Evolutionary conservation across 2,797 vertebrate genomes (phyloP).

Genomic region (Microctenopoma steveboyesi): DNA sequence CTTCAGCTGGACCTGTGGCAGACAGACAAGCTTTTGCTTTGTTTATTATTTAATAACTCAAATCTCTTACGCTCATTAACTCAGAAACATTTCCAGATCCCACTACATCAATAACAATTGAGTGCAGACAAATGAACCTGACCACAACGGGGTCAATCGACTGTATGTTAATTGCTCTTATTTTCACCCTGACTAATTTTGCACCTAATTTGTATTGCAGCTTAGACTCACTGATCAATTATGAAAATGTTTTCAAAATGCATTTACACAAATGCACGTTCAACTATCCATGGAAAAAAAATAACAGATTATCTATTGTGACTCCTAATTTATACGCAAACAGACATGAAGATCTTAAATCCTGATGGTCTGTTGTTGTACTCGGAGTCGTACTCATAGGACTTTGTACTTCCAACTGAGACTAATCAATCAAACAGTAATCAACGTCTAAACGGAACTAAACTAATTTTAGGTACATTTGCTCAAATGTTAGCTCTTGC

Average conservation of each 20-base stretch:
- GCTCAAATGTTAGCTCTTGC: slow-evolving; percentile 49
- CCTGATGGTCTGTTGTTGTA: slow-evolving; percentile 9
- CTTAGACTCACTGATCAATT: slow-evolving; percentile 46
- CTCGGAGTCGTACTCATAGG: too few species aligned
- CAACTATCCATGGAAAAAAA: slow-evolving; percentile 8
- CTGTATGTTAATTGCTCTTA: slow-evolving; percentile 51
- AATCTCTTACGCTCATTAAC: slow-evolving; percentile 64
- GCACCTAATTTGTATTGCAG: slow-evolving; percentile 58
- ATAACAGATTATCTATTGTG: slow-evolving; percentile 10
- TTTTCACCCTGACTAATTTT: slow-evolving; percentile 58
- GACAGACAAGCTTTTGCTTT: slow-evolving; percentile 30
- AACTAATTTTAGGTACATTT: slow-evolving; percentile 65
- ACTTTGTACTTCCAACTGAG: slow-evolving; percentile 18
- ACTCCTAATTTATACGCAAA: slow-evolving; percentile 50
- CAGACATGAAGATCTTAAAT: slow-evolving; percentile 40
- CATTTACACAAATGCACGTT: slow-evolving; percentile 35
- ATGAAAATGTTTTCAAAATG: slow-evolving; percentile 43
- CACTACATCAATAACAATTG: slow-evolving; percentile 60
- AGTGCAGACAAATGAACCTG: slow-evolving; percentile 67
- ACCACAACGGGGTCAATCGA: slow-evolving; percentile 62
- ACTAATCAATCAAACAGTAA: slow-evolving; percentile 16
- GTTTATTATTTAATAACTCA: slow-evolving; percentile 54
- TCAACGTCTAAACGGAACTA: slow-evolving; percentile 29
- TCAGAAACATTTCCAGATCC: slow-evolving; percentile 45
- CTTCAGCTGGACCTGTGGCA: slow-evolving; percentile 35